Evolutionary conservation across 2,888 invertebrate genomes (phyloP), one percentile per base, ranked within the genome.

Genomic region (Volucella inflata): DNA sequence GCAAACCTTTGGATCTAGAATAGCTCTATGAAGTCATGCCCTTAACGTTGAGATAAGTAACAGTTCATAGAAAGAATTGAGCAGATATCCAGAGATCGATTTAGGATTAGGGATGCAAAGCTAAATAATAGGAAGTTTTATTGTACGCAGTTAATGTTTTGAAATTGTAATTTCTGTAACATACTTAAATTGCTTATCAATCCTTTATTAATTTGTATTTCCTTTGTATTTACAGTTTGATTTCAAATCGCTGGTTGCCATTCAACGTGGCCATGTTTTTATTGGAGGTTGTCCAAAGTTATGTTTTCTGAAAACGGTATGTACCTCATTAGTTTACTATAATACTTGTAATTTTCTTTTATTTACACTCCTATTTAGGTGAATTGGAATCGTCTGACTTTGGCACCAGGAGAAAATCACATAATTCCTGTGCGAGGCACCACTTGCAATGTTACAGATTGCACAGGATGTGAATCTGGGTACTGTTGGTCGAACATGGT

Each of bases 231-330:
- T 90, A 17, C 92, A 96, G 95, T 94, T 98, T 77, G 97, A 96
- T 40, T 93, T 97, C 9, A 93, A 92, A 68, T 95, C 94, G 44
- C 93, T 98, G 55, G 93, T 95, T 0, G 94, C 95, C 88, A 96
- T 99, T 85, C 94, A 95, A 85, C 93, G 96, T 74, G 98, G 98
- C 0, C 95, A 95, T 4, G 96, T 98, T 0, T 94, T 96, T 30
- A 94, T 99, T 53, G 95, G 95, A 89, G 94, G 94, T 78, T 96
- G 96, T 89, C 94, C 95, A 1, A 93, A 94, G 48, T 93, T 98
- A 0, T 98, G 98, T 91, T 96, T 95, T 90, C 93, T 95, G 0
- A 93, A 95, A 57, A 87, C 87, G 74, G 92, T 92, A 89, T 83
- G 77, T 68, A 21, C 12, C n/a, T 14, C 1, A 51, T 50, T 16